Evolutionary conservation across 1,140 invertebrate genomes (phyloP).

Genomic region (Nixonia krombeini): DNA sequence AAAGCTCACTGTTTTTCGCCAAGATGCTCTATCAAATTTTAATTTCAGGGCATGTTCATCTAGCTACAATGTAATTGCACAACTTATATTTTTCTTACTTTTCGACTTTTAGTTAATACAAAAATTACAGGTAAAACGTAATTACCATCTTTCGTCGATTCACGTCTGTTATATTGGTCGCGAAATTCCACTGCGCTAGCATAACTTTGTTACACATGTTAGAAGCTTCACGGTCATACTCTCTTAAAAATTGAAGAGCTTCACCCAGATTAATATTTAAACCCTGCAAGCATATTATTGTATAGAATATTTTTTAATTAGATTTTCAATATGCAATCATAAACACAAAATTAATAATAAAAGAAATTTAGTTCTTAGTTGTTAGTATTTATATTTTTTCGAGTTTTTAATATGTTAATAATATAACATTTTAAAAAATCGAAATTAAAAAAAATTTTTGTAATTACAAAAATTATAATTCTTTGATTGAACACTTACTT

Average conservation of each 20-base stretch:
- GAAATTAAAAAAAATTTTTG: too few species aligned
- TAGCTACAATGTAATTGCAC: conserved; percentile 57
- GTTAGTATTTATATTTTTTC: too few species aligned
- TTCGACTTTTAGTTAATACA: not conserved
- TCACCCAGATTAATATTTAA: conserved; percentile 79
- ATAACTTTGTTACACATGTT: conserved; percentile 81
- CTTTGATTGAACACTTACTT: conserved; percentile 45
- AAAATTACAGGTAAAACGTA: not conserved
- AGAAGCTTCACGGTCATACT: conserved; percentile 81
- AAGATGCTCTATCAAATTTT: conserved; percentile 82
- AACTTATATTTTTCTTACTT: not conserved
- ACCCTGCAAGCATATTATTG: conserved; percentile 70
- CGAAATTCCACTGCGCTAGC: conserved; percentile 82
- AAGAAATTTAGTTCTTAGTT: too few species aligned
- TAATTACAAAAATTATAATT: too few species aligned
- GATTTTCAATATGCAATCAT: too few species aligned
- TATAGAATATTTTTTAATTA: not conserved
- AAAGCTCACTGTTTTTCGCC: conserved; percentile 79
- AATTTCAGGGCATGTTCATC: conserved; percentile 79
- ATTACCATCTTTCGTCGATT: conserved; percentile 80
- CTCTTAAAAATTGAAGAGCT: conserved; percentile 79
- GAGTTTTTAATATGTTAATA: too few species aligned
- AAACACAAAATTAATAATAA: too few species aligned
- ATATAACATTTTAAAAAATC: too few species aligned
- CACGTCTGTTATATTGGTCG: conserved; percentile 82